Percentiles rank a stretch among this genome's conserved stretches.
Evolutionary conservation across 2,888 invertebrate species (phyloP).

Genomic region (Patella pellucida): DNA sequence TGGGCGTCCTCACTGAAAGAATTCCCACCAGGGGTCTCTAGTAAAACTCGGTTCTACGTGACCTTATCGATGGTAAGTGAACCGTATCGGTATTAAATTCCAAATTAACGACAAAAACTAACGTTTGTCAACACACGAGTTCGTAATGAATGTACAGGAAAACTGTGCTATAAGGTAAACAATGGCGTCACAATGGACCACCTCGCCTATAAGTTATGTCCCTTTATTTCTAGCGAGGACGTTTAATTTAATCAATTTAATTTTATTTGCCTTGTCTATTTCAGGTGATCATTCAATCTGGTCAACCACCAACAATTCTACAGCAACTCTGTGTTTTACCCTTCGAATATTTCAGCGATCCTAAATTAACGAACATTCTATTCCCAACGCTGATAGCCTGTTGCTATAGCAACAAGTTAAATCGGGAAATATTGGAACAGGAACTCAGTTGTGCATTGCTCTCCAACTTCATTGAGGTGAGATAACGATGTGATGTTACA

Average conservation of each 20-base stretch:
- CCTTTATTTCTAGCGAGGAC: no score
- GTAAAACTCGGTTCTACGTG: no score
- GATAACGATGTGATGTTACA: slow-evolving; percentile 17
- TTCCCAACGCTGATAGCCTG: slow-evolving; percentile 85
- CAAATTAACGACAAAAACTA: no score
- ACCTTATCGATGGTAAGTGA: no score
- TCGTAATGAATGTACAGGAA: no score
- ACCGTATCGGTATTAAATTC: no score
- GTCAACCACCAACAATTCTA: slow-evolving; percentile 83
- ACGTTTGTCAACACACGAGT: no score
- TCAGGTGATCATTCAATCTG: slow-evolving; percentile 81
- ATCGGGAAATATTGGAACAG: slow-evolving; percentile 82
- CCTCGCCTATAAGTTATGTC: no score
- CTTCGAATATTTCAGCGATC: slow-evolving; percentile 86
- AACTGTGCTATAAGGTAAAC: no score
- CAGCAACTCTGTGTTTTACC: slow-evolving; percentile 88
- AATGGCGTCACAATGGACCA: no score
- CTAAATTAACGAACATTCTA: slow-evolving; percentile 79
- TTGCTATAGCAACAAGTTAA: slow-evolving; percentile 79
- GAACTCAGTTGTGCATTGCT: slow-evolving; percentile 74
- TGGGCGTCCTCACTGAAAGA: no score
- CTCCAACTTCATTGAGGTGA: slow-evolving; percentile 72
- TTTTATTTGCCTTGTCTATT: slow-evolving; percentile 47
- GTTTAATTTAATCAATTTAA: not conserved
- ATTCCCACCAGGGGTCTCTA: no score